Evolutionary conservation across 2,113 vertebrate species (phyloP).

Genomic region (Mastomys coucha): DNA sequence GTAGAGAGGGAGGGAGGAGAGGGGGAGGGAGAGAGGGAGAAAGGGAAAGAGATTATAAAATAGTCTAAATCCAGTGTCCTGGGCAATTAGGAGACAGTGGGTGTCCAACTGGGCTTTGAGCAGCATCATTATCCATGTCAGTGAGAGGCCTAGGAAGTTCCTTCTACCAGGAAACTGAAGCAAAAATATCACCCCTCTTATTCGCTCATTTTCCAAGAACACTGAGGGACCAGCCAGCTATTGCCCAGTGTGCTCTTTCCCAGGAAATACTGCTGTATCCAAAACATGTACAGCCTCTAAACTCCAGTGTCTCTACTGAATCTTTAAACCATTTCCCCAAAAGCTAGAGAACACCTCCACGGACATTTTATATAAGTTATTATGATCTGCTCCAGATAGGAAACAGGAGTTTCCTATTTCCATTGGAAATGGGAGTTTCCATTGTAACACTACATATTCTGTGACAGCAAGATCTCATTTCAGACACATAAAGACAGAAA

Average conservation of each 20-base stretch:
- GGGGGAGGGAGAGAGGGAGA: neutral
- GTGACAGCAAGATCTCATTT: neutral
- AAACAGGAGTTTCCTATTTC: neutral
- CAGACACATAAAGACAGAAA: neutral
- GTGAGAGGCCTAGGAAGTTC: neutral
- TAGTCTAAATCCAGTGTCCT: neutral
- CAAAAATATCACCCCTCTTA: neutral
- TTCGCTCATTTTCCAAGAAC: conserved; percentile 15
- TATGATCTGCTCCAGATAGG: neutral
- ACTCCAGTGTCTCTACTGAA: neutral
- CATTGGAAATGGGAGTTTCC: neutral
- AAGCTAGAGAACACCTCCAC: neutral
- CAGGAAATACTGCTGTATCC: neutral
- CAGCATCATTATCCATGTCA: neutral
- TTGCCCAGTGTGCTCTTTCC: neutral
- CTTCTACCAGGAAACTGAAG: neutral
- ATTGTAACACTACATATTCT: neutral
- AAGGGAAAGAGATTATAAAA: neutral
- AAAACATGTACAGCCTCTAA: neutral
- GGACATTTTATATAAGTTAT: neutral
- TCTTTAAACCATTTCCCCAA: neutral
- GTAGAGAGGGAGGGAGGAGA: neutral
- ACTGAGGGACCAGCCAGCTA: neutral
- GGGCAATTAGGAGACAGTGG: neutral
- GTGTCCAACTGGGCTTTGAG: neutral